Percentiles rank a stretch among this genome's conserved stretches.
These are phyloP conservation scores for Amphiura filiformis DNA, from an alignment of 35 echinoderm and acorn worm species.

Conservation along the genomic window DNA sequence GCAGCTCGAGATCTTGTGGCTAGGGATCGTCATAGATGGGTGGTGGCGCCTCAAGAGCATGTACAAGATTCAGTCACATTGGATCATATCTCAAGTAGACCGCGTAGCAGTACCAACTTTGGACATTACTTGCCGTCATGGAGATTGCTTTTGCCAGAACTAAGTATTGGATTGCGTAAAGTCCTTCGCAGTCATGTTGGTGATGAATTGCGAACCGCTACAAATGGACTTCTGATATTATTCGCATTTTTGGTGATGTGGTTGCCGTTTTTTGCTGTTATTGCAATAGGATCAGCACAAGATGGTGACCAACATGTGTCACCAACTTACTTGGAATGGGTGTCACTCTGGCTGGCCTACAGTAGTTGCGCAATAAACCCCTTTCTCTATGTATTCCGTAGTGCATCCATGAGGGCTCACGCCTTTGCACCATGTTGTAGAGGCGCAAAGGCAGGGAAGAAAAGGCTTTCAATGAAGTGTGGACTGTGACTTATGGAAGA, in stretches of 20 bases:
- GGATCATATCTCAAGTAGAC: neutral
- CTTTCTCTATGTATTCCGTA: constrained; percentile 77
- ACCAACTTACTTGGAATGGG: constrained; percentile 38
- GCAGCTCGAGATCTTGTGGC: constrained; percentile 57
- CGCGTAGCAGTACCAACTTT: too few species aligned
- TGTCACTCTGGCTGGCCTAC: constrained; percentile 60
- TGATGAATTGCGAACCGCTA: constrained; percentile 66
- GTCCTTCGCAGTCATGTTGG: constrained; percentile 21
- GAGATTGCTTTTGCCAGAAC: too few species aligned
- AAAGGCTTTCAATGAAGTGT: too few species aligned
- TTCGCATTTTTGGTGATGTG: constrained; percentile 57
- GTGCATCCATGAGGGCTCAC: constrained; percentile 64
- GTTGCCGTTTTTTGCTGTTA: constrained; percentile 65
- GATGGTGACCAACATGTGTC: constrained; percentile 14
- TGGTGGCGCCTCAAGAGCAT: neutral
- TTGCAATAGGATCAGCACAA: constrained; percentile 36
- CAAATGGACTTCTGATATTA: constrained; percentile 59
- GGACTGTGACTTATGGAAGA: too few species aligned
- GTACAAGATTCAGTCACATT: neutral
- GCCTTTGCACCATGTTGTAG: constrained; percentile 22
- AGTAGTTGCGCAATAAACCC: constrained; percentile 67
- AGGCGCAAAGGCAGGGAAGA: too few species aligned
- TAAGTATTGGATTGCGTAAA: neutral
- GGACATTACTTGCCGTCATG: too few species aligned
- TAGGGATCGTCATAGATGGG: constrained; percentile 25